A percentile compares a stretch with the other conserved stretches of the same genome.
Conservation (phyloP, 1,140 invertebrate species). For the Leptinotarsa lineolata region DNA sequence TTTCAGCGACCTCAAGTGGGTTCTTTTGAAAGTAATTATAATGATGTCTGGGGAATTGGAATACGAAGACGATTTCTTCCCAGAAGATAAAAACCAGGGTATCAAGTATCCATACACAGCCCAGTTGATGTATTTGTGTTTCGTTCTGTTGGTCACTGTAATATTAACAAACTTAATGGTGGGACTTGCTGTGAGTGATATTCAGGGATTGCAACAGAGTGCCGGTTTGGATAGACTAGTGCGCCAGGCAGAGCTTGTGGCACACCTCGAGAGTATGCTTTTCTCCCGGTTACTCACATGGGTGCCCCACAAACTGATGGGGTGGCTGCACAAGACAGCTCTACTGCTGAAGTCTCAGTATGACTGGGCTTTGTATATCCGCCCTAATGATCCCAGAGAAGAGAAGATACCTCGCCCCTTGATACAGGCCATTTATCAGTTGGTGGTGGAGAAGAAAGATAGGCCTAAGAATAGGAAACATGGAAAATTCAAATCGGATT, state of each 20-base stretch:
- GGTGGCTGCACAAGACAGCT: constrained; percentile 69
- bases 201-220: constrained; percentile 79
- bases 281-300: constrained; percentile 74
- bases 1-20: constrained; percentile 65
- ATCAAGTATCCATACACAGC: constrained; percentile 69
- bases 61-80: constrained; percentile 82
- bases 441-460: constrained; percentile 71
- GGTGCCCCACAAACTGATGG: constrained; percentile 67
- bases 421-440: constrained; percentile 70
- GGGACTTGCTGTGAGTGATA: constrained; percentile 83
- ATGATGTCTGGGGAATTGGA: constrained; percentile 89
- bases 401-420: constrained; percentile 75
- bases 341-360: constrained; percentile 72
- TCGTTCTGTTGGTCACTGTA: constrained; percentile 81
- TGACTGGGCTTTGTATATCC: constrained; percentile 70
- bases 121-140: constrained; percentile 75
- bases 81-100: constrained; percentile 57
- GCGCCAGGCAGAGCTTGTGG: constrained; percentile 78
- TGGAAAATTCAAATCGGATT: constrained; percentile 36
- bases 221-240: constrained; percentile 78
- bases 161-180: constrained; percentile 84
- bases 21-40: constrained; percentile 77
- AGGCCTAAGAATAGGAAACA: constrained; percentile 58
- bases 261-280: constrained; percentile 78
- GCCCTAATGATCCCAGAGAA: constrained; percentile 80